These are phyloP conservation scores for Lepidotrigona ventralis DNA, from an alignment of 1,140 invertebrate genomes.

Conservation along the genomic window DNA sequence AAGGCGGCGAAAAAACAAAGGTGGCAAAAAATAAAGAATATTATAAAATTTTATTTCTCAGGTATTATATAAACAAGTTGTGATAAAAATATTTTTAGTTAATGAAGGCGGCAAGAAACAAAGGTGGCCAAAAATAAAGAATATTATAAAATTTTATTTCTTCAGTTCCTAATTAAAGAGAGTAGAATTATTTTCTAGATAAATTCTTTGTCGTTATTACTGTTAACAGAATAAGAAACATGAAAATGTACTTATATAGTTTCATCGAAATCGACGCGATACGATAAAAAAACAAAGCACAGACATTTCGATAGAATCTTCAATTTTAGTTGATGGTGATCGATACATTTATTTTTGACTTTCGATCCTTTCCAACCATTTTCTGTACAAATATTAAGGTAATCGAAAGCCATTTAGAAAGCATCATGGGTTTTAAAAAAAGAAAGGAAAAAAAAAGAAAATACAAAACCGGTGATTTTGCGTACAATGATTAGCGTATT, in stretches of 20 bases:
- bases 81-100: neutral
- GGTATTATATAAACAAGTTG: no score
- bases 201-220: neutral
- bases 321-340: neutral
- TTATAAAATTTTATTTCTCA: neutral
- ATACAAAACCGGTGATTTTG: neutral
- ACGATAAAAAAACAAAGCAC: neutral
- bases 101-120: neutral
- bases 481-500: neutral
- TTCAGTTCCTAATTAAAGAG: neutral
- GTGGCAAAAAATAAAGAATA: neutral
- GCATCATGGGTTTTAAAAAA: neutral
- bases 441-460: neutral
- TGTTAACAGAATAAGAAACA: neutral
- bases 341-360: neutral
- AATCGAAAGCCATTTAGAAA: conserved; percentile 27
- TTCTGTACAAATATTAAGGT: neutral
- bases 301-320: neutral
- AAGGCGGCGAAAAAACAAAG: no score
- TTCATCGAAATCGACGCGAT: neutral
- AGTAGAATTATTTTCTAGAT: neutral
- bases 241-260: no score
- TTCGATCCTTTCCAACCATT: neutral
- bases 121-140: neutral
- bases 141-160: neutral